Evolutionary conservation across 1,140 invertebrate genomes (phyloP).

Genomic region (Oryzaephilus surinamensis): DNA sequence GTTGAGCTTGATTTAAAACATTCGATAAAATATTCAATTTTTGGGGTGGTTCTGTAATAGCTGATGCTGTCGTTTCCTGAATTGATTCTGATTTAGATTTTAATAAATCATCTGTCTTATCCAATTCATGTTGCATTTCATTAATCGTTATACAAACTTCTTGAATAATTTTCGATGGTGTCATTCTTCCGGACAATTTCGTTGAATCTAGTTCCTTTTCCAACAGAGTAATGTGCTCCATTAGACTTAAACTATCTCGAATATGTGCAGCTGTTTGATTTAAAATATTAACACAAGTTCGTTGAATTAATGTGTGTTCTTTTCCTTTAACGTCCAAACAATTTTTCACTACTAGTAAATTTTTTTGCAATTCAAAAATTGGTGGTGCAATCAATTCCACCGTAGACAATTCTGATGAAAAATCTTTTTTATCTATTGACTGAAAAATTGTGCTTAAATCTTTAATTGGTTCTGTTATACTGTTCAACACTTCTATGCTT

Average conservation of each 20-base stretch:
- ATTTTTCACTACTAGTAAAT: constrained; percentile 52
- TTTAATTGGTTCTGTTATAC: constrained; percentile 48
- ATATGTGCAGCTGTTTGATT: constrained; percentile 44
- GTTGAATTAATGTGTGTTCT: constrained; percentile 50
- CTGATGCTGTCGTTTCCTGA: background rate
- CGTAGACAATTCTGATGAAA: constrained; percentile 35
- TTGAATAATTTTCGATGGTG: constrained; percentile 34
- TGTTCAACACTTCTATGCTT: constrained; percentile 52
- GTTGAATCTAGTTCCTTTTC: constrained; percentile 39
- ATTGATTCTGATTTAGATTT: constrained; percentile 9
- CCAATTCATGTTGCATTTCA: constrained; percentile 40
- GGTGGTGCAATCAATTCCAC: constrained; percentile 47
- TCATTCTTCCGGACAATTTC: constrained; percentile 37
- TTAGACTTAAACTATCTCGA: constrained; percentile 38
- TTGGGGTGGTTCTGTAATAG: too few relatives aligned
- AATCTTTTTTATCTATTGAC: constrained; percentile 33
- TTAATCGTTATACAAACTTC: constrained; percentile 43
- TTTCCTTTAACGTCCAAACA: constrained; percentile 54
- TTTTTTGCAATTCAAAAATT: constrained; percentile 49
- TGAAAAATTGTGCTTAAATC: constrained; percentile 50
- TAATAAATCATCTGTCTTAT: constrained; percentile 37
- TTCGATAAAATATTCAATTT: constrained; percentile 23
- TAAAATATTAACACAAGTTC: constrained; percentile 50
- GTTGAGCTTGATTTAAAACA: constrained; percentile 34
- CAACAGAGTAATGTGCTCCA: constrained; percentile 37